Base-by-base conservation (phyloP, 2,113 vertebrate genomes). In the Indicator indicator region DNA sequence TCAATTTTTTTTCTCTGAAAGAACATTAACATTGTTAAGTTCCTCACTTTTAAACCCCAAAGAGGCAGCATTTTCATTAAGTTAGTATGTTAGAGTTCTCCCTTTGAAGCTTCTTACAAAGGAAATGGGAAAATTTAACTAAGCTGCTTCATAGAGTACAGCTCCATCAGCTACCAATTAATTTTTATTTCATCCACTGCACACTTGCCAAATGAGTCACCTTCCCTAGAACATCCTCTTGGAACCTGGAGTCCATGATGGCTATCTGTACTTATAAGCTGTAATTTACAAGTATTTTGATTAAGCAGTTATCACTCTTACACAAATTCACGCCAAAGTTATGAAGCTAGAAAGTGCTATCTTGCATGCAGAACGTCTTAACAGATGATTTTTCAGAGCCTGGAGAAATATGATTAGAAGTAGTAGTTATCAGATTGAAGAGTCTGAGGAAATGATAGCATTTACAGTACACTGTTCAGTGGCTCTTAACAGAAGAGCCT, bases 1-100 rank as follows among this genome's bases (percentile, higher is more conserved):
- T 40, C 8, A 8, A 7, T 6, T 24, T 70, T 63, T 64, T 72
- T 5, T 80, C 28, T 28, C 32, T 59, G 19, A 60, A 70, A 64
- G 33, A 72, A 52, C 27, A 84, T 0, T 0, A 74, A 52, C 5
- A 40, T 18, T 40, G 5, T 27, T 3, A 0, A 69, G 19, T 50
- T 73, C 16, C 23, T 70, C 58, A 73, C 32, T 74, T 78, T 28
- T 19, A 90, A 40, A 16, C 1, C 9, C 54, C 38, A 58, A 60
- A 65, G 50, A 0, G 30, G 33, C 3, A 73, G 32, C 8, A 20
- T 44, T 67, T 86, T 68, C 40, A 33, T 7, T 38, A 21, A 9
- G 2, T 11, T 28, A 33, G 10, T 44, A 50, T 3, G 46, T n/a
- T 5, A 56, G 5, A 30, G 24, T 38, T n/a, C 12, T 60, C 23